Percentiles rank a stretch among this genome's conserved stretches.
Evolutionary conservation across 2,113 vertebrate species (phyloP).

Genomic region (Cranoglanis bouderius): DNA sequence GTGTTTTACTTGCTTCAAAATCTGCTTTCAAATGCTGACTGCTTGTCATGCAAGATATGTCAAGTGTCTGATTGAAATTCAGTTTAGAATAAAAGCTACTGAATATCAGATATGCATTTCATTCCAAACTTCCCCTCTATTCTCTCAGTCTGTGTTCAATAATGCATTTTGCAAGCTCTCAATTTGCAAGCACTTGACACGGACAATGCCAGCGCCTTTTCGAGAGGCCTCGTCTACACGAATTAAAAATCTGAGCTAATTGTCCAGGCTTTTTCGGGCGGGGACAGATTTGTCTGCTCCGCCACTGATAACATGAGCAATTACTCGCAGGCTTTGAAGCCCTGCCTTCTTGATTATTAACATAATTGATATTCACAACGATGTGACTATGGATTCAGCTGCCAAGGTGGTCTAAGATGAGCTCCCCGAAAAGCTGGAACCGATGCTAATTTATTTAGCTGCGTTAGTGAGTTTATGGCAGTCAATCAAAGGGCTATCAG

Average conservation of each 20-base stretch:
- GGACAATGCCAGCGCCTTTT: constrained; percentile 45
- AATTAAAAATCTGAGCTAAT: constrained; percentile 54
- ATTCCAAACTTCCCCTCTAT: constrained; percentile 36
- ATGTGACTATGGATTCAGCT: constrained; percentile 27
- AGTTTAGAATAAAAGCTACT: constrained; percentile 23
- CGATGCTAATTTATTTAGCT: constrained; percentile 28
- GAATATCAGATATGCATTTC: constrained; percentile 20
- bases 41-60: constrained; percentile 22
- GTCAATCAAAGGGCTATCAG: constrained; percentile 22
- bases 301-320: constrained; percentile 55
- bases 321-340: constrained; percentile 52
- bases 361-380: constrained; percentile 48
- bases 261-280: constrained; percentile 46
- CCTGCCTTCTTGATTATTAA: constrained; percentile 34
- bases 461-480: constrained; percentile 6
- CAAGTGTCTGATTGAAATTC: constrained; percentile 33
- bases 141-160: constrained; percentile 41
- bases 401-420: constrained; percentile 29
- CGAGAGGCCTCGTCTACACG: constrained; percentile 49
- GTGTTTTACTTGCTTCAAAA: constrained; percentile 18
- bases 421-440: constrained; percentile 10
- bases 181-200: constrained; percentile 55
- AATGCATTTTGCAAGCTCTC: constrained; percentile 52
- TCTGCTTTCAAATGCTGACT: not conserved
- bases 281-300: constrained; percentile 54